Conservation (phyloP, 1,140 invertebrate genomes). For the Sycobia sp. region DNA sequence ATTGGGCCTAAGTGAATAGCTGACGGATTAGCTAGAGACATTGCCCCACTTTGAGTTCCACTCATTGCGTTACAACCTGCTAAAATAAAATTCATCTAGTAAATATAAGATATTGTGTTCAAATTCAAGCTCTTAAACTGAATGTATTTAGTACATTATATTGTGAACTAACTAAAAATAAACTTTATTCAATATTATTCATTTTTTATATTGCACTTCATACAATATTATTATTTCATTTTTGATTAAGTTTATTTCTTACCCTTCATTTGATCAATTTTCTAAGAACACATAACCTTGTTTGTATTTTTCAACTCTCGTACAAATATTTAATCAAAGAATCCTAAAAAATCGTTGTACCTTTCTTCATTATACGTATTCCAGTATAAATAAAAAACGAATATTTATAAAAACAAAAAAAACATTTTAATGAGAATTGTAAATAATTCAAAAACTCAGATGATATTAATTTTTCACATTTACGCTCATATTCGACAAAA, state of each 20-base stretch:
- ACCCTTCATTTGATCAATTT: too few relatives aligned
- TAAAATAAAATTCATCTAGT: slow-evolving; percentile 9
- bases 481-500: too few relatives aligned
- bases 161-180: not conserved
- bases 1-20: slow-evolving; percentile 54
- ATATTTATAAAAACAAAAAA: too few relatives aligned
- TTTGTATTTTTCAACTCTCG: too few relatives aligned
- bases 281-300: too few relatives aligned
- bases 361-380: too few relatives aligned
- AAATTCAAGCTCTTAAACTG: not conserved
- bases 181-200: not conserved
- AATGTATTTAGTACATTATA: not conserved
- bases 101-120: not conserved
- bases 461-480: too few relatives aligned
- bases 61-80: slow-evolving; percentile 34
- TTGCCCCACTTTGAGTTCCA: slow-evolving; percentile 32
- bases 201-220: not conserved
- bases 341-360: too few relatives aligned
- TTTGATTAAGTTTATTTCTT: not conserved
- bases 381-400: too few relatives aligned
- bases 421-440: too few relatives aligned
- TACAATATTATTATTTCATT: not conserved
- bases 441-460: too few relatives aligned
- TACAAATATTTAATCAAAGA: too few relatives aligned
- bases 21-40: slow-evolving; percentile 47